Evolutionary conservation across 2,888 invertebrate genomes (phyloP).

Genomic region (Siphonodentalium dalli): DNA sequence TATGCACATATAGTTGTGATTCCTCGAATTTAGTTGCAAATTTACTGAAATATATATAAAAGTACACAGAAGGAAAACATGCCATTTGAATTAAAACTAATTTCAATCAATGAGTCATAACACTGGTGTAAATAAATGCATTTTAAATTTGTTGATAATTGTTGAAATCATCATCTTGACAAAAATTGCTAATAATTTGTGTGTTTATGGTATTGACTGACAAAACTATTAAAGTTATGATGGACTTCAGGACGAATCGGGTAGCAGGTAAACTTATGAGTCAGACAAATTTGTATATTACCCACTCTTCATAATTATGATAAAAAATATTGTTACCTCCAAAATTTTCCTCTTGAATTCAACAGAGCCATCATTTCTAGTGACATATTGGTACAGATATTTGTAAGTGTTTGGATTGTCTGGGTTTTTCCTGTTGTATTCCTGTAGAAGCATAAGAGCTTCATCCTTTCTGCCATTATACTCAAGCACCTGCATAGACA

Average conservation of each 20-base stretch:
- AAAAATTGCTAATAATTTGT: too few species aligned
- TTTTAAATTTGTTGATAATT: too few species aligned
- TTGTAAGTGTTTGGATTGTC: slow-evolving; percentile 43
- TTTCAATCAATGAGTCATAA: too few species aligned
- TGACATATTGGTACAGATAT: slow-evolving; percentile 38
- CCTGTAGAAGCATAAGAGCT: slow-evolving; percentile 30
- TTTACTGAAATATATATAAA: too few species aligned
- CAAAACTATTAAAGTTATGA: too few species aligned
- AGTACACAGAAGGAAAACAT: too few species aligned
- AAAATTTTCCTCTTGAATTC: slow-evolving; percentile 19
- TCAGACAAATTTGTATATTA: not conserved
- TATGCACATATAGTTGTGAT: too few species aligned
- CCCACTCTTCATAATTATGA: not conserved
- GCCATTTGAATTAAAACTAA: too few species aligned
- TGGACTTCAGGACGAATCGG: not conserved
- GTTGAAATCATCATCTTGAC: too few species aligned
- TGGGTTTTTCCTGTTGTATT: slow-evolving; percentile 35
- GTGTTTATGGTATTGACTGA: too few species aligned
- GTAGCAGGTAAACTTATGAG: not conserved
- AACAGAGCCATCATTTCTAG: slow-evolving; percentile 10
- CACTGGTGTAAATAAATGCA: too few species aligned
- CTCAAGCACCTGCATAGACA: slow-evolving; percentile 36
- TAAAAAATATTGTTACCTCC: slow-evolving; percentile 25
- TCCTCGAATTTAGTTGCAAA: too few species aligned
- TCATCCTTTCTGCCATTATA: slow-evolving; percentile 28